Conservation (phyloP, 2,113 vertebrate species). For the Lampris megalopsis region DNA sequence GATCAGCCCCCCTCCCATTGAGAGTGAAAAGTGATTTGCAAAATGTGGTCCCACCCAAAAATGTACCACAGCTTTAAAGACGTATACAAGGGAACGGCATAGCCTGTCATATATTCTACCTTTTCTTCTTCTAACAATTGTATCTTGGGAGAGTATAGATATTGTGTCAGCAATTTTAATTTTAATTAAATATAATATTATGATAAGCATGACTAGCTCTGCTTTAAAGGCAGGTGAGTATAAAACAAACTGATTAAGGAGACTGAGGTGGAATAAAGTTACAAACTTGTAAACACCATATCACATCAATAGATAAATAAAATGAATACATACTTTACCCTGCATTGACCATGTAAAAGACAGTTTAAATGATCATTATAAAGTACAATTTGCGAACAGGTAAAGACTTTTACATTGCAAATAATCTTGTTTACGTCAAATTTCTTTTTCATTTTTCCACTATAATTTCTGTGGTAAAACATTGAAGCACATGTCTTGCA, state of each 20-base stretch:
- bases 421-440: conserved; percentile 24
- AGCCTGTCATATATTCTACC: too few species aligned
- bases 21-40: too few species aligned
- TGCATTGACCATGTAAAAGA: conserved; percentile 82
- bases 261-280: conserved; percentile 57
- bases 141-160: not conserved
- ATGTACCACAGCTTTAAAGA: too few species aligned
- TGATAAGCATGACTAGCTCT: not conserved
- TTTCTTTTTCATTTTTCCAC: not conserved
- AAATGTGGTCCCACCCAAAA: too few species aligned
- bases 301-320: conserved; percentile 78
- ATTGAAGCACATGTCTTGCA: not conserved
- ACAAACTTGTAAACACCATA: conserved; percentile 73
- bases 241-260: conserved; percentile 67
- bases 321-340: conserved; percentile 85
- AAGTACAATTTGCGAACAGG: conserved; percentile 68
- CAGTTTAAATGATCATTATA: conserved; percentile 77
- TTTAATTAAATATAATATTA: not conserved
- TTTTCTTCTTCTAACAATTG: too few species aligned
- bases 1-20: too few species aligned
- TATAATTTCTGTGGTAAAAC: conserved; percentile 8
- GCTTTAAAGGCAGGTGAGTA: conserved; percentile 64
- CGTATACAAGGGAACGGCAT: too few species aligned
- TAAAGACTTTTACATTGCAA: conserved; percentile 54
- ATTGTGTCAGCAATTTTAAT: not conserved